phyloP scores from a whole-genome alignment of 2,113 vertebrate species.

The Colaptes auratus region DNA sequence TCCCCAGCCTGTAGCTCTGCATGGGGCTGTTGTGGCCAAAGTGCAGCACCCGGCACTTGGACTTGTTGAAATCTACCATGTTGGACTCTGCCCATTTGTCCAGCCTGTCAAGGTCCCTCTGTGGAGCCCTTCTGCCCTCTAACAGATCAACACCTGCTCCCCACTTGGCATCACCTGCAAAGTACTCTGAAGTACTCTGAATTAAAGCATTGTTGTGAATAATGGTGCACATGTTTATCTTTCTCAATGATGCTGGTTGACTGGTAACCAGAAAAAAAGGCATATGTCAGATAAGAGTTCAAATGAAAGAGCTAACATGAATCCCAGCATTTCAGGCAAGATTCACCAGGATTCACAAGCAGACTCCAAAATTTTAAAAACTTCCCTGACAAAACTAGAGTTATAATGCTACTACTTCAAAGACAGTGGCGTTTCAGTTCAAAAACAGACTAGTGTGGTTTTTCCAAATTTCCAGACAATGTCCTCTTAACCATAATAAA shows the following conservation, averaged over 20 bases:
- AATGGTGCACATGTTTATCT: background rate
- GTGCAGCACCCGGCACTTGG: too few species aligned
- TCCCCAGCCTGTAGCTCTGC: too few species aligned
- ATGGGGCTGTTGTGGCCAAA: too few species aligned
- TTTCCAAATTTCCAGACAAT: background rate
- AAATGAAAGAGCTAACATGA: slow-evolving; percentile 31
- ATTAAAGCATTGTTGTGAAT: background rate
- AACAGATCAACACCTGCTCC: too few species aligned
- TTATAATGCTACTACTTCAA: background rate
- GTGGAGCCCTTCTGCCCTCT: too few species aligned
- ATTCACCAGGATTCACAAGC: background rate
- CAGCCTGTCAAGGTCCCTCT: too few species aligned
- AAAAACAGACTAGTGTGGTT: background rate
- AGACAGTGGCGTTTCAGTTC: background rate
- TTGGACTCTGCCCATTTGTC: too few species aligned
- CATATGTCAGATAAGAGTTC: slow-evolving; percentile 34
- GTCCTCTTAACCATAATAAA: background rate
- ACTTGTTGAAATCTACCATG: too few species aligned
- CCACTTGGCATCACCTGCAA: too few species aligned
- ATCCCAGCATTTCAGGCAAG: background rate
- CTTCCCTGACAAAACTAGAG: background rate
- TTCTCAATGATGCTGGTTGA: background rate
- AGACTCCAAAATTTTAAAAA: background rate
- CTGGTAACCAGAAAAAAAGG: slow-evolving; percentile 27
- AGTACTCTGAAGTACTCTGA: background rate